Evolutionary conservation across 2,113 vertebrate species (phyloP), one percentile per base, ranked within the genome.

Genomic region (Myotis brandtii): DNA sequence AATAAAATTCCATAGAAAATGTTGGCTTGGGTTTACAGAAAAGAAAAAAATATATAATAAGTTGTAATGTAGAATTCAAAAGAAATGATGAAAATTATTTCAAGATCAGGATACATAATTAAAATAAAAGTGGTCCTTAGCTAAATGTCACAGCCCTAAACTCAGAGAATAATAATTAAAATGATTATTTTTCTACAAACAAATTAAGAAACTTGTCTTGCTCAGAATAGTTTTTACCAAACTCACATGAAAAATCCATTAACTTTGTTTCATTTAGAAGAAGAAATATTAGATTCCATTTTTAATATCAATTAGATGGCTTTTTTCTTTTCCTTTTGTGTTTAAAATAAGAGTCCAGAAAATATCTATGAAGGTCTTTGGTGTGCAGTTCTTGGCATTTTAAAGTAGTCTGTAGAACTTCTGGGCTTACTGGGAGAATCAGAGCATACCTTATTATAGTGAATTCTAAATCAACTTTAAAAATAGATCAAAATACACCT

Each of bases 381-480:
- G 0, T 3, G 66, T 96, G n/a, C 83, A 89, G 32, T 34, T 62
- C 2, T 90, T 86, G 83, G 5, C 25, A 97, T 93, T 46, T 72
- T 81, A 43, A 17, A 92, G 21, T 89, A 91, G 46, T 6, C 64
- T 54, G 18, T 20, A 95, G 34, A 95, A 96, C 72, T 89, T 93
- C 1, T 73, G 50, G 69, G 72, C 6, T 52, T 86, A n/a, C 34
- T 59, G 66, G 73, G 43, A 95, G 25, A 85, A 73, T 92, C 17
- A 88, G 40, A 87, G 14, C 69, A 82, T 25, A 37, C 6, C 7
- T 77, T 69, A 64, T 59, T 52, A 97, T 48, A 46, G 52, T 86
- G 62, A 95, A 94, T 97, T 96, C 87, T 80, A 96, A 97, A 95
- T 77, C 0, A 96, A 46, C 43, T 40, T 91, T 79, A 93, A 54